Evolutionary conservation across 2,797 vertebrate species (phyloP), one percentile per base, ranked within the genome.

Genomic region (Rachycentron canadum): DNA sequence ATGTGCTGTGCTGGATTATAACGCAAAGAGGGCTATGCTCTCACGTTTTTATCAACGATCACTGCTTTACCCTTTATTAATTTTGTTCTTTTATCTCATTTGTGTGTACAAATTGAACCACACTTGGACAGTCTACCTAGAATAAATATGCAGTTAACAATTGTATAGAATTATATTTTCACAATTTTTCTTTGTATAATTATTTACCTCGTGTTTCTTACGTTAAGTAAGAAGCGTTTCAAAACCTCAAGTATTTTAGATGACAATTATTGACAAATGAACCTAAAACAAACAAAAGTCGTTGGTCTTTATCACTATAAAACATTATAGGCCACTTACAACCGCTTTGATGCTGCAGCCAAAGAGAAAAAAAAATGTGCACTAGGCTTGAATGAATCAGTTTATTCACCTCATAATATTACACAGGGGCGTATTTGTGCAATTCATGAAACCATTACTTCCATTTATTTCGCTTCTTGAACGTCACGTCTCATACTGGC

Each of bases 31-130:
- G n/a, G 11, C n/a, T 16, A 14, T 4, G 25, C 8, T 11, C 0
- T 13, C 10, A 28, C 2, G 7, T 7, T 14, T n/a, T 1, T 7
- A 26, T 45, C 2, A 16, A 0, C 5, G 1, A 2, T 36, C 23
- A 16, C 12, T 12, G 2, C 10, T 43, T 30, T 23, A 13, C 1
- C 19, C 2, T n/a, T 5, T 50, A 7, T n/a, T 14, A 21, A 17
- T 9, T 32, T 12, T 30, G 25, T 56, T 28, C 11, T 1, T 12
- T 34, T 21, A 11, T 7, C 10, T 28, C 16, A 55, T 7, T 4
- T 23, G n/a, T 36, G 13, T 23, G 7, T 10, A 26, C 28, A 50
- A 3, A n/a, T 49, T n/a, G 9, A 10, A 1, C 0, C 23, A n/a
- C 17, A 69, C 26, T 14, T 6, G 2, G 3, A 26, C 16, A 26